phyloP scores from a whole-genome alignment of 2,888 invertebrate species.

The Hydraecia micacea region DNA sequence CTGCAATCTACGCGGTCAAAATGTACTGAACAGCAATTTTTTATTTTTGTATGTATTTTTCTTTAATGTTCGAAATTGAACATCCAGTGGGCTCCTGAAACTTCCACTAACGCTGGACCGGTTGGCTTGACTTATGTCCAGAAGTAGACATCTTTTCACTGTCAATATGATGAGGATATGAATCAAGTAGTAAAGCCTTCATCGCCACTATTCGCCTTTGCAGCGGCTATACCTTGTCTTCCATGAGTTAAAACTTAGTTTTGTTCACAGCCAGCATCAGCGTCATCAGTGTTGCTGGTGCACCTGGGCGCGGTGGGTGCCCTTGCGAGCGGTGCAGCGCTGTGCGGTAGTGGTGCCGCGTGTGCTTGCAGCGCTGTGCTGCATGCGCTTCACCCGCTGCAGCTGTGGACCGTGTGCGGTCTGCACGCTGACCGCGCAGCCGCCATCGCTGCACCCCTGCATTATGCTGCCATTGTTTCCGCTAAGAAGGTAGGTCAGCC shows the following conservation, averaged over 20 bases:
- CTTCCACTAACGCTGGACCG: background rate
- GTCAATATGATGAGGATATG: background rate
- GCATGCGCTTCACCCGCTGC: conserved; percentile 93
- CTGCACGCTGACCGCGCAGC: conserved; percentile 95
- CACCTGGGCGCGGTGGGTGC: conserved; percentile 93
- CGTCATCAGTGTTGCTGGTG: conserved; percentile 93
- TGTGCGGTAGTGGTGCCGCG: conserved; percentile 92
- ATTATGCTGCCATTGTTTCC: conserved; percentile 94
- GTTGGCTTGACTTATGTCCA: background rate
- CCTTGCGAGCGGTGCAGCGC: conserved; percentile 92
- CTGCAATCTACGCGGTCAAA: too few relatives aligned
- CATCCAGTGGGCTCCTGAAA: background rate
- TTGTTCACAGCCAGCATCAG: conserved; percentile 90
- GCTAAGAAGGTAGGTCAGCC: conserved; percentile 90
- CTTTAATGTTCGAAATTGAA: background rate
- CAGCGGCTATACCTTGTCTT: background rate
- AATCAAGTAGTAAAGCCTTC: background rate
- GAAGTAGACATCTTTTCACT: background rate
- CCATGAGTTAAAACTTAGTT: conserved; percentile 33
- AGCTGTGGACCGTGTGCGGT: conserved; percentile 95
- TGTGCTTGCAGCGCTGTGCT: conserved; percentile 93
- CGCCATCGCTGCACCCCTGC: conserved; percentile 94
- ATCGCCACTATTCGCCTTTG: background rate
- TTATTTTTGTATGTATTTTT: background rate
- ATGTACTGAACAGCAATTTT: too few relatives aligned